phyloP scores from a whole-genome alignment of 2,113 vertebrate genomes.

The Ciconia boyciana region DNA sequence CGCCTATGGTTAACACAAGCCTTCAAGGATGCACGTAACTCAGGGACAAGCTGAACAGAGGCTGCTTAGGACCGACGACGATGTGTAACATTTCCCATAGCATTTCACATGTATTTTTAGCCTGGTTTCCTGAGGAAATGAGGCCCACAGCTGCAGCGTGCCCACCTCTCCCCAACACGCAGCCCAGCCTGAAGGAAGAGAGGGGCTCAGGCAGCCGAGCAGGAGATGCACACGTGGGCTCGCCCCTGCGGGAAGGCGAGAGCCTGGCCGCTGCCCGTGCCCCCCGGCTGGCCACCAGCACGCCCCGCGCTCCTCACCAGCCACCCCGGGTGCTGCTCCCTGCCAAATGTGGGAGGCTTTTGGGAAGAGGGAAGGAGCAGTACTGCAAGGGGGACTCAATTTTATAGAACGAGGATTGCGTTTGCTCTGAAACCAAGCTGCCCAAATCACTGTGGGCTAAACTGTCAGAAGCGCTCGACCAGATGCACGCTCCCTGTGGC shows the following conservation, averaged over 20 bases:
- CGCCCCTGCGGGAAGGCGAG: fast-evolving
- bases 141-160: neutral
- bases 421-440: neutral
- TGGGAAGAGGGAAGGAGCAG: neutral
- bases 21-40: fast-evolving
- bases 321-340: neutral
- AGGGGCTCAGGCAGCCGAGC: neutral
- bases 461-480: fast-evolving
- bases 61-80: fast-evolving
- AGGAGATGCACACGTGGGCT: neutral
- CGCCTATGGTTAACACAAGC: fast-evolving
- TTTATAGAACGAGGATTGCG: neutral
- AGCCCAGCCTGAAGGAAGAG: neutral
- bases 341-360: neutral
- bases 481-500: fast-evolving
- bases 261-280: neutral
- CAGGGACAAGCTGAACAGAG: neutral
- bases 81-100: neutral
- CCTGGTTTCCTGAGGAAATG: slow-evolving; percentile 15
- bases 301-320: neutral
- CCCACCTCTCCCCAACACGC: neutral
- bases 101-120: neutral
- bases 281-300: neutral
- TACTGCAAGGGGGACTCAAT: neutral
- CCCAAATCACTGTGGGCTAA: neutral